Base-by-base conservation (phyloP, 1,140 invertebrate species). In the Pseudomyrmex cubaensis region DNA sequence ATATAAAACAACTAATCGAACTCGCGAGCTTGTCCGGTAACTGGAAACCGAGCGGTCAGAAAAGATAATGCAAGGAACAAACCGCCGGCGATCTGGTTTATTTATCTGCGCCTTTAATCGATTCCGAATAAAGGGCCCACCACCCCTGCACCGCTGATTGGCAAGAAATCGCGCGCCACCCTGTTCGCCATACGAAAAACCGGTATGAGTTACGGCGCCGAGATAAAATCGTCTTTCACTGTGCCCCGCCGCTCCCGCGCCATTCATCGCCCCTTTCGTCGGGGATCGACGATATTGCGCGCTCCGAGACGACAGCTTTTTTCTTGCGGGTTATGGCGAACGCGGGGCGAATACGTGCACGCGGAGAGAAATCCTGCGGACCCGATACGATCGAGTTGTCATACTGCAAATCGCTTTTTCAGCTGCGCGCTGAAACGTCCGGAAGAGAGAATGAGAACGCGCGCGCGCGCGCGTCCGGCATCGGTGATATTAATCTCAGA, bases 151-250 rank as follows among this genome's bases (percentile, higher is more conserved):
- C 63, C 57, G 72, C 67, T 89, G 90, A 90, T 90, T 90, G 90
- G 90, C 90, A 90, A 90, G 89, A 90, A 90, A 89, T 90, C 70
- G 64, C 61, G 46, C 52, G 73, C 83, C 84, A 83, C 63, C 89
- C 82, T 73, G 74, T 46, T 84, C 72, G 83, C 66, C 76, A 72
- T 12, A 78, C 87, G 87, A 90, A 90, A 89, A 90, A 90, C 89
- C 85, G 74, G 89, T 88, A 90, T 90, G 87, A 90, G 88, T 87
- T 87, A 90, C 83, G 80, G 48, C 63, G 22, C 15, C 52, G 80
- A 90, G 87, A 90, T 90, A 87, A 90, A 89, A 89, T 90, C 89
- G 74, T 87, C 84, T 89, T 56, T 86, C 78, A 61, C 59, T 56
- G 54, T 59, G 83, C 25, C 70, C n/a, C 52, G 13, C 52, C 57